These are phyloP conservation scores for Lordiphosa collinella DNA, from an alignment of 1,140 invertebrate genomes.

Conservation along the genomic window DNA sequence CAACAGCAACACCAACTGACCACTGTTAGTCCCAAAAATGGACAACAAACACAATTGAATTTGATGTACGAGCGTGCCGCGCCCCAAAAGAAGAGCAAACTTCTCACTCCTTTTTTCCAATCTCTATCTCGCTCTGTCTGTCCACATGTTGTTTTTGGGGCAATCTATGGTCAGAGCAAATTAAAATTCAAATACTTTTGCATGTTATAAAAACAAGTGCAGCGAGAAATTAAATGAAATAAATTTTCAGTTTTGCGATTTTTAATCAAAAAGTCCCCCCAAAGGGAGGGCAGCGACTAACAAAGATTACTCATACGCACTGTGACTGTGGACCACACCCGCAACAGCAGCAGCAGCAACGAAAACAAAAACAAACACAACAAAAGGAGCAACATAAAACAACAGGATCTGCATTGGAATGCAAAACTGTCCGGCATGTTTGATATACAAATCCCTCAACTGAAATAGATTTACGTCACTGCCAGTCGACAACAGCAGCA, in stretches of 20 bases:
- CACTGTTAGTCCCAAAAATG: slow-evolving; percentile 35
- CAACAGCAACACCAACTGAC: slow-evolving; percentile 33
- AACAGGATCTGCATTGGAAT: slow-evolving; percentile 35
- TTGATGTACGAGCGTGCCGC: slow-evolving; percentile 48
- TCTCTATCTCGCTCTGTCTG: too few relatives aligned
- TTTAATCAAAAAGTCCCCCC: slow-evolving; percentile 51
- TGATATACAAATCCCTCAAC: slow-evolving; percentile 75
- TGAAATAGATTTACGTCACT: slow-evolving; percentile 78
- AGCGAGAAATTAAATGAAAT: slow-evolving; percentile 67
- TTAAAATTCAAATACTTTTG: slow-evolving; percentile 66
- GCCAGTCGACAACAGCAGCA: slow-evolving; percentile 45
- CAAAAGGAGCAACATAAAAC: background rate
- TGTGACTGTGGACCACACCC: slow-evolving; percentile 33
- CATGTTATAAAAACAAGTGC: slow-evolving; percentile 41
- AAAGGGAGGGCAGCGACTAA: slow-evolving; percentile 16
- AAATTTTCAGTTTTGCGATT: slow-evolving; percentile 52
- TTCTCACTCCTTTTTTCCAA: background rate
- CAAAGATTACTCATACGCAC: slow-evolving; percentile 62
- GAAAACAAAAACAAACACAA: background rate
- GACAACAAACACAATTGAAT: slow-evolving; percentile 46
- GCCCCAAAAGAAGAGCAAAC: slow-evolving; percentile 23
- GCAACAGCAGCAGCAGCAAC: slow-evolving; percentile 23
- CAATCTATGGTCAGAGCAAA: slow-evolving; percentile 52
- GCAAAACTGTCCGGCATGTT: slow-evolving; percentile 71
- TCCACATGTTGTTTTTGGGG: background rate